phyloP scores from a whole-genome alignment of 2,797 vertebrate genomes.

The Podarcis lilfordi region DNA sequence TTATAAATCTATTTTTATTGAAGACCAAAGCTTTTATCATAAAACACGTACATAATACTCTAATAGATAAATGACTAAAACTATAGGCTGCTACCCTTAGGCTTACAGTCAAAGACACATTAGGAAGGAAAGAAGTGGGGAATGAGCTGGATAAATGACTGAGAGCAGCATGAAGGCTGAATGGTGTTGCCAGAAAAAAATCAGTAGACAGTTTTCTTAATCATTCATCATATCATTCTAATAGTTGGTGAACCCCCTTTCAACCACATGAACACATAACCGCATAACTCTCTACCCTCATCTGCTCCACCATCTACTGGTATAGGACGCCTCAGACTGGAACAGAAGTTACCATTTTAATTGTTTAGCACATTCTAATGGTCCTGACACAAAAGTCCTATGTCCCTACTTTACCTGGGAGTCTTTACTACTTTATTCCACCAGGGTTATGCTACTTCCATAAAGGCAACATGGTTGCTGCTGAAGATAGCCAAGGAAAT shows the following conservation, averaged over 20 bases:
- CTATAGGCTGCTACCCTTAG: background rate
- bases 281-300: no score
- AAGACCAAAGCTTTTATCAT: background rate
- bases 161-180: background rate
- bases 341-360: no score
- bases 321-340: no score
- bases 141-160: background rate
- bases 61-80: background rate
- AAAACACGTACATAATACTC: background rate
- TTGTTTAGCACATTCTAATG: background rate
- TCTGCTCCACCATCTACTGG: no score
- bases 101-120: background rate
- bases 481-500: background rate
- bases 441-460: background rate
- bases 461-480: background rate
- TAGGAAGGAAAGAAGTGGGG: background rate
- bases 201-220: background rate
- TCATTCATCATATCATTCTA: background rate
- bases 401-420: no score
- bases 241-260: no score
- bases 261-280: no score
- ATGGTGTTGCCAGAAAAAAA: background rate
- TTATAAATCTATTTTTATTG: background rate
- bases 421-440: background rate
- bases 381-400: background rate